Evolutionary conservation across 2,888 invertebrate genomes (phyloP), one percentile per base, ranked within the genome.

Genomic region (Phyto melanocephala): DNA sequence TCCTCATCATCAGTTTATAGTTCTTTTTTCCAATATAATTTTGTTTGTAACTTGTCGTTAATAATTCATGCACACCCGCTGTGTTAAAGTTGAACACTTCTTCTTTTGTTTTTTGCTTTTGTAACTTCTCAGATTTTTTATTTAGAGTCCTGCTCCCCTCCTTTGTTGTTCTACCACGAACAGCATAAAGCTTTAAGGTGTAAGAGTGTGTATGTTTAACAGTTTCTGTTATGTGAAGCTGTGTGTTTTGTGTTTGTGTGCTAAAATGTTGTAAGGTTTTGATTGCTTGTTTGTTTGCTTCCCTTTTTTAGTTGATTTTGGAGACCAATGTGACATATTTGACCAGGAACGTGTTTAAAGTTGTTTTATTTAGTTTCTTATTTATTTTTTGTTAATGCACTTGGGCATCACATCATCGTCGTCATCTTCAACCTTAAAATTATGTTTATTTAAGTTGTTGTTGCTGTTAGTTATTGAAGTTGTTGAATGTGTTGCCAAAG

Each of bases 61-160:
- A 85, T 85, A 85, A 85, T 85, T 85, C 85, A 85, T 85, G 84
- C 81, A 83, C 85, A 85, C 85, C 85, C 85, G 85, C 85, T 85
- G 85, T 72, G 85, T 77, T 78, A 84, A 85, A 84, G 85, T 84
- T 80, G 84, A 81, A 85, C 85, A 81, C 84, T 84, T 83, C 76
- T 80, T 77, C 50, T 74, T 71, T 77, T 52, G 10, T 56, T 40
- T n/a, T 65, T 54, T 28, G 28, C 4, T 28, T 35, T 63, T 2
- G 0, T n/a, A 47, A 60, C 47, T 52, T 50, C 22, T 70, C 20
- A 35, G 47, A 47, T 22, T 20, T 52, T 42, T 63, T 40, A n/a
- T 58, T 33, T 33, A n/a, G 8, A 2, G 10, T 68, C 17, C 35
- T n/a, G 17, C 7, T 20, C 10, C 47, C 5, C 47, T 47, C 47